Base-by-base conservation (phyloP, 2,888 invertebrate genomes). In the Andrena chrysosceles region DNA sequence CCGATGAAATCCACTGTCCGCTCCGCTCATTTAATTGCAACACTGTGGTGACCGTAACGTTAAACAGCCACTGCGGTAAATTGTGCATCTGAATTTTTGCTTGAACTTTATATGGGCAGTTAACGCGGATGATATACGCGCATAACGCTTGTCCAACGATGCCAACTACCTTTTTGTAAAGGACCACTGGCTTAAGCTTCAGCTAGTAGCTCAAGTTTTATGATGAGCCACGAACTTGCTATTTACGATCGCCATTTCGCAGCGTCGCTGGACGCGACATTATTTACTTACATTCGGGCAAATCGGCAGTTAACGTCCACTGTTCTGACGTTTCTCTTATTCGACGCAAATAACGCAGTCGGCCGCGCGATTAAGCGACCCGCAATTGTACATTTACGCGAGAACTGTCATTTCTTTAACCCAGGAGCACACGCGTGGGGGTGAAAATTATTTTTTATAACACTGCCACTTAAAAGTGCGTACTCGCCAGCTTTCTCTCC, bases 101-200 rank as follows among this genome's bases (percentile, higher is more conserved):
- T 72, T 52, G 56, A 33, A 85, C 83, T 87, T 89, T 89, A 89
- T 87, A 87, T 84, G 84, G 84, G 86, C 71, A 89, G 86, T 89
- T 89, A 89, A 89, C 85, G 75, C 29, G 67, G 48, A 74, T 85
- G 87, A 88, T 87, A 70, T 84, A 87, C 73, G 81, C 69, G 75
- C 74, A 66, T 79, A 82, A 84, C 77, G 86, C 63, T 89, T 82
- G 85, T 84, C 71, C 84, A 72, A 66, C 77, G 76, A 73, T 77
- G 77, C 68, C 69, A 70, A 31, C 66, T 56, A 67, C 67, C 64
- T 81, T 87, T 85, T 85, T 82, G 70, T 78, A 70, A 81, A 63
- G 62, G 56, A 49, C 60, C 68, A 66, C 66, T 62, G 71, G 77
- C 69, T 85, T 72, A 86, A 82, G 78, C 77, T 60, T 80, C 78